phyloP scores from a whole-genome alignment of 2,888 invertebrate species.

The Oithona nana region DNA sequence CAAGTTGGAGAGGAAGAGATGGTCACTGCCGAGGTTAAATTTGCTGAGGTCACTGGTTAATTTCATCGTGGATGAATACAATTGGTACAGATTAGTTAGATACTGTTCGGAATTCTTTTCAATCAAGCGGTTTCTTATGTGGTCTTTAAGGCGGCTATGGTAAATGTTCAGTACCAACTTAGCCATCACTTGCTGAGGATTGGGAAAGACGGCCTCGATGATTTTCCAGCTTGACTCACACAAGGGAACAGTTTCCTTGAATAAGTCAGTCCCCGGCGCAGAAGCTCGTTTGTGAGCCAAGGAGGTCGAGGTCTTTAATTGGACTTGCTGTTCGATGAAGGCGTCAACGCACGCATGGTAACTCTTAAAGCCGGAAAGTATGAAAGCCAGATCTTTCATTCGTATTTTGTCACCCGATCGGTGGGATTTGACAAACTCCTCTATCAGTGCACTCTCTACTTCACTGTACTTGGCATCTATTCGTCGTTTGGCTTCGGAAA shows the following conservation, averaged over 20 bases:
- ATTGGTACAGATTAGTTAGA: slow-evolving; percentile 63
- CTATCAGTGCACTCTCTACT: slow-evolving; percentile 69
- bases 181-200: slow-evolving; percentile 90
- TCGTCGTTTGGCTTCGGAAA: slow-evolving; percentile 61
- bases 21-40: slow-evolving; percentile 59
- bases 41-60: slow-evolving; percentile 49
- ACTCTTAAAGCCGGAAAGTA: slow-evolving; percentile 85
- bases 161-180: slow-evolving; percentile 93
- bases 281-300: too few relatives aligned
- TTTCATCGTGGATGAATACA: slow-evolving; percentile 65
- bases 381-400: slow-evolving; percentile 81
- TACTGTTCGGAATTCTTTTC: slow-evolving; percentile 72
- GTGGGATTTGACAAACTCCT: slow-evolving; percentile 81
- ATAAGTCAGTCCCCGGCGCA: slow-evolving; percentile 29
- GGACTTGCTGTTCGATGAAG: slow-evolving; percentile 88
- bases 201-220: slow-evolving; percentile 57
- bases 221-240: slow-evolving; percentile 29
- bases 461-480: slow-evolving; percentile 75
- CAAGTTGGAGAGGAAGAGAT: slow-evolving; percentile 52
- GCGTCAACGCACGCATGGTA: slow-evolving; percentile 91
- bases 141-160: slow-evolving; percentile 47
- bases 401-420: slow-evolving; percentile 57
- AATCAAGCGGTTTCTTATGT: slow-evolving; percentile 14
- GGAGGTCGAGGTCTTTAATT: slow-evolving; percentile 24
- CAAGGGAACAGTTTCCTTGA: slow-evolving; percentile 32